These are phyloP conservation scores for Dendroctonus ponderosae DNA, from an alignment of 1,140 invertebrate genomes.

Conservation along the genomic window DNA sequence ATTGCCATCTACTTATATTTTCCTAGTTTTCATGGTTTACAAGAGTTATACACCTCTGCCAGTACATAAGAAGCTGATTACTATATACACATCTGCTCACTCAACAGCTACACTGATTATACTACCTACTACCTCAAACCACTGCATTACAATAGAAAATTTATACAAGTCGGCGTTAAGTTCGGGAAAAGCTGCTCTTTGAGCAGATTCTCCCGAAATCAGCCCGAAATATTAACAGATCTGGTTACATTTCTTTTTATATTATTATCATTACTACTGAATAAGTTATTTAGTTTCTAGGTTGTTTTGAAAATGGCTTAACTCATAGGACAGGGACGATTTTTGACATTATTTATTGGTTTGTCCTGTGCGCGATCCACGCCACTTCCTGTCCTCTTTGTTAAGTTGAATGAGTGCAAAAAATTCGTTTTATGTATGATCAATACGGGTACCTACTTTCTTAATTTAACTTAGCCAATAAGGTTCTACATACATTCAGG, in stretches of 20 bases:
- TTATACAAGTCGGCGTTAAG: not conserved
- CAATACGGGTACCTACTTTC: not conserved
- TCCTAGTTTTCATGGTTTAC: not conserved
- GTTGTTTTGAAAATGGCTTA: constrained; percentile 4
- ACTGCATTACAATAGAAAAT: constrained; percentile 14
- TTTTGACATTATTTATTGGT: no score
- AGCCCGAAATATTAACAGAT: not conserved
- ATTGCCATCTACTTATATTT: constrained; percentile 3
- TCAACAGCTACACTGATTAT: constrained; percentile 4
- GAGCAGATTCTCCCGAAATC: not conserved
- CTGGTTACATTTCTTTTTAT: not conserved
- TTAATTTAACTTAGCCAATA: not conserved
- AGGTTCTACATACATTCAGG: constrained; percentile 28
- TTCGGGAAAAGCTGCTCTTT: not conserved
- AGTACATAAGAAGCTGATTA: not conserved
- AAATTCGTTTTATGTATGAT: constrained; percentile 1
- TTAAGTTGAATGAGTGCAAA: constrained; percentile 7
- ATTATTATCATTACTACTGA: not conserved
- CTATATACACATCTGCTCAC: constrained; percentile 1
- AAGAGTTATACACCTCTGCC: not conserved
- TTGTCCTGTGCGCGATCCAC: not conserved
- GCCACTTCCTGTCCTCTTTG: constrained; percentile 1
- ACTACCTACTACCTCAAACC: constrained; percentile 34
- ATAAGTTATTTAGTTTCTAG: constrained; percentile 5
- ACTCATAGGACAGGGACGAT: constrained; percentile 3